A percentile compares a stretch with the other conserved stretches of the same genome.
These are phyloP conservation scores for Burhinus oedicnemus DNA, from an alignment of 2,113 vertebrate species.

Conservation along the genomic window DNA sequence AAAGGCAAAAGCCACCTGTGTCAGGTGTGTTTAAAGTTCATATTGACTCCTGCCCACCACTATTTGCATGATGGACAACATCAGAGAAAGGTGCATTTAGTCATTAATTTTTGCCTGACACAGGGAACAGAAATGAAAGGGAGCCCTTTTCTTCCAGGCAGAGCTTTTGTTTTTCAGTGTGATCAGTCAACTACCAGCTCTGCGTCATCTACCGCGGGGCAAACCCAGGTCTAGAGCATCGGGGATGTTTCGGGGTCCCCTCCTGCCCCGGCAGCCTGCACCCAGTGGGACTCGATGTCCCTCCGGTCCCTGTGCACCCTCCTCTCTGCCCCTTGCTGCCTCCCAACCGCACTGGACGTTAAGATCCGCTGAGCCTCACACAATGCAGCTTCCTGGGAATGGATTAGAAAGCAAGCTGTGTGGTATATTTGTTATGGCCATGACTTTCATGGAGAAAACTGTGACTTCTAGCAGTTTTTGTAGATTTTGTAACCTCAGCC, in stretches of 20 bases:
- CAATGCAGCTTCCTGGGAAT: constrained; percentile 32
- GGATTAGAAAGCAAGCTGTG: constrained; percentile 48
- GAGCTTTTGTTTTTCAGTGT: constrained; percentile 62
- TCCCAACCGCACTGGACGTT: constrained; percentile 27
- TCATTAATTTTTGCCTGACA: constrained; percentile 63
- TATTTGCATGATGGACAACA: constrained; percentile 50
- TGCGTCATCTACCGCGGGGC: not conserved
- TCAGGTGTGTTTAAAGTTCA: constrained; percentile 77
- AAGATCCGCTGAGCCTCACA: not conserved
- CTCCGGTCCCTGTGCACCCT: accelerated
- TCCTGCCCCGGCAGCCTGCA: not conserved
- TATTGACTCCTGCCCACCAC: constrained; percentile 61
- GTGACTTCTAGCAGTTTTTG: constrained; percentile 45
- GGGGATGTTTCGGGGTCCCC: not conserved
- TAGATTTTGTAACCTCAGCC: constrained; percentile 58
- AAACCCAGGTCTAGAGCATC: not conserved
- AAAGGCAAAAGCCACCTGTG: constrained; percentile 64
- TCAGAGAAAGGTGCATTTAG: constrained; percentile 54
- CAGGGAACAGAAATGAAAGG: constrained; percentile 48
- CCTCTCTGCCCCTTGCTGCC: not conserved
- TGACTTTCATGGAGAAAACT: constrained; percentile 34
- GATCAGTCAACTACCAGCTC: constrained; percentile 49
- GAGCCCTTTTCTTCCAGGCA: constrained; percentile 23
- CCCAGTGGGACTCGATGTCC: not conserved
- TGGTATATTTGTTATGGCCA: constrained; percentile 52